Conservation (phyloP, 2,113 vertebrate species). For the Pungitius pungitius region DNA sequence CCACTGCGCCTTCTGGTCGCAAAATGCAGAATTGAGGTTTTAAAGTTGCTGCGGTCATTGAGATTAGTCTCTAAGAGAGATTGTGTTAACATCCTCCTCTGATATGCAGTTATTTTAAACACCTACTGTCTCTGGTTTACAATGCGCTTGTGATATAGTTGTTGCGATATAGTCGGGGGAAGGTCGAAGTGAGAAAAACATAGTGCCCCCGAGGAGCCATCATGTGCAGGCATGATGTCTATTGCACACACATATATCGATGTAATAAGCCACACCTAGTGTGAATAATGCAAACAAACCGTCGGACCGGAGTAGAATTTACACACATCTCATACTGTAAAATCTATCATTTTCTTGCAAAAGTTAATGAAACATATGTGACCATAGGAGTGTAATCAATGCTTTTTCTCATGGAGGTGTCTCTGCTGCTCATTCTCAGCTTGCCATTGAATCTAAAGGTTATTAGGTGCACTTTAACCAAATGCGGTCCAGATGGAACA, state of each 20-base stretch:
- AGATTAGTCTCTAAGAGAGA: conserved; percentile 52
- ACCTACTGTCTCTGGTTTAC: conserved; percentile 41
- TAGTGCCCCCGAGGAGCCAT: conserved; percentile 12
- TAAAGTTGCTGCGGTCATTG: conserved; percentile 26
- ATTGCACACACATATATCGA: conserved; percentile 12
- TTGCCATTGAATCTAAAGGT: conserved; percentile 29
- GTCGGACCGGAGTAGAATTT: conserved; percentile 53
- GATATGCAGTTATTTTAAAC: conserved; percentile 50
- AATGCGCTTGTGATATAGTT: no score
- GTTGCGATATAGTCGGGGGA: conserved; percentile 12
- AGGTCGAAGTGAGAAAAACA: conserved; percentile 27
- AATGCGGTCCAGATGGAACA: conserved; percentile 14
- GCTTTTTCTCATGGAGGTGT: conserved; percentile 13
- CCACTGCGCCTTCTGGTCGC: conserved; percentile 24
- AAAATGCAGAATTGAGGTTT: conserved; percentile 45
- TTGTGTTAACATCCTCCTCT: conserved; percentile 46
- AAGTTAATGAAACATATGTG: conserved; percentile 68
- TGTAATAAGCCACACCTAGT: conserved; percentile 33
- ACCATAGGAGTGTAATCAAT: conserved; percentile 60
- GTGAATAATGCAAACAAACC: conserved; percentile 51
- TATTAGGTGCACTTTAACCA: conserved; percentile 11
- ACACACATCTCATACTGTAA: conserved; percentile 40
- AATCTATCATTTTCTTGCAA: conserved; percentile 65
- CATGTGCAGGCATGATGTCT: conserved; percentile 27
- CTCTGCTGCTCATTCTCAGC: neutral